phyloP scores from a whole-genome alignment of 2,888 invertebrate species.

The Dascillus cervinus region DNA sequence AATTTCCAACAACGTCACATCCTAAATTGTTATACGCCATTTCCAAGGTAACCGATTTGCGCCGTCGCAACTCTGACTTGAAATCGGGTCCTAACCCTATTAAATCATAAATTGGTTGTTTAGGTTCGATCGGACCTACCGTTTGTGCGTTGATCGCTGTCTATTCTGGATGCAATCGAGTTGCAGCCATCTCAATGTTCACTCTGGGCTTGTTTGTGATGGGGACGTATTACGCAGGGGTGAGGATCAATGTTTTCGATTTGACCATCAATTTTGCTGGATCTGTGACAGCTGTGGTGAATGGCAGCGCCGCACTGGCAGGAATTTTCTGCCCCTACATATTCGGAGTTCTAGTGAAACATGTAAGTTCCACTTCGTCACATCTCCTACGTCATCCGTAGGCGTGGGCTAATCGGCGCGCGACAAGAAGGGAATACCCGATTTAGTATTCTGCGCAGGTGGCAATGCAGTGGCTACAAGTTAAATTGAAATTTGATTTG shows the following conservation, averaged over 20 bases:
- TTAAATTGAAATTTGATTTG: neutral
- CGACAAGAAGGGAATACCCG: no score
- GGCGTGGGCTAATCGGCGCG: no score
- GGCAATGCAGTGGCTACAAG: no score
- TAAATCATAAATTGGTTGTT: neutral
- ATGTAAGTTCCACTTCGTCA: constrained; percentile 7
- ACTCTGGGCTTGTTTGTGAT: constrained; percentile 9
- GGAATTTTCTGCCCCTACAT: constrained; percentile 12
- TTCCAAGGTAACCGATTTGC: no score
- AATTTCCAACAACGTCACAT: no score
- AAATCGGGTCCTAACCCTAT: no score
- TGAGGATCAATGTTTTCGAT: constrained; percentile 18
- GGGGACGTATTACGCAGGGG: constrained; percentile 15
- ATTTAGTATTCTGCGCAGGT: no score
- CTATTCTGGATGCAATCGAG: constrained; percentile 12
- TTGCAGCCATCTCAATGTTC: constrained; percentile 5
- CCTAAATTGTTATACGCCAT: no score
- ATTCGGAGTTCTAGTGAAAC: constrained; percentile 7
- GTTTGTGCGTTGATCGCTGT: constrained; percentile 9
- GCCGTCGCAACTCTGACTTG: no score
- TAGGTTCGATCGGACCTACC: constrained; percentile 9
- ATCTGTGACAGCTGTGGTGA: constrained; percentile 15
- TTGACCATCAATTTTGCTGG: constrained; percentile 17
- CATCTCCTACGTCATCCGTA: no score
- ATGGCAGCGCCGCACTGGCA: constrained; percentile 15